Conservation (phyloP, 2,113 vertebrate genomes). For the Rhabdomys dilectus region DNA sequence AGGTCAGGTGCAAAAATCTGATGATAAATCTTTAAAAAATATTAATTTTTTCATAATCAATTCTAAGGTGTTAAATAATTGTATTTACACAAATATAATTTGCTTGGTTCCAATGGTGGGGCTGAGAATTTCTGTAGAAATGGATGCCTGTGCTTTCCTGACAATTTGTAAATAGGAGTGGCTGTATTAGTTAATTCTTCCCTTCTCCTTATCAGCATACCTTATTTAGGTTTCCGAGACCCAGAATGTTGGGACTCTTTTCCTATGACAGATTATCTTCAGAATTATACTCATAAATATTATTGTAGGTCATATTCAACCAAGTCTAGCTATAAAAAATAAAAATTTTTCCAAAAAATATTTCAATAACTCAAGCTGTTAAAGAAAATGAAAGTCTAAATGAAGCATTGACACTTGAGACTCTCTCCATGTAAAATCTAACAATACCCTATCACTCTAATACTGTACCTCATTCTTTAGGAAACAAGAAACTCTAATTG, state of each 20-base stretch:
- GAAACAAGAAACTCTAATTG: background rate
- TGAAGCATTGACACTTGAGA: background rate
- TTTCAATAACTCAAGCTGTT: background rate
- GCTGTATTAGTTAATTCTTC: background rate
- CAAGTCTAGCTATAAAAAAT: background rate
- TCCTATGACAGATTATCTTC: background rate
- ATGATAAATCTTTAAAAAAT: background rate
- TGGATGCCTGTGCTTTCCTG: background rate
- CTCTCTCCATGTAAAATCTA: background rate
- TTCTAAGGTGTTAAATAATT: background rate
- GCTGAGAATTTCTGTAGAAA: background rate
- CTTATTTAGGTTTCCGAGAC: background rate
- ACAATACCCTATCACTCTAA: fast-evolving
- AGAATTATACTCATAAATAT: background rate
- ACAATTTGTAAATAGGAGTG: fast-evolving
- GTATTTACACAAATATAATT: background rate
- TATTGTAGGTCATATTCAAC: background rate
- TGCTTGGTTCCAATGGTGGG: background rate
- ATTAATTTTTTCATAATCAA: background rate
- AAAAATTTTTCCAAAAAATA: background rate
- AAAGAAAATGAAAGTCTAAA: background rate
- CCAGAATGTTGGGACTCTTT: background rate
- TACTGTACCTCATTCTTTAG: background rate
- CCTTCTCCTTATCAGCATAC: background rate
- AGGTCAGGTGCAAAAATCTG: background rate